A percentile compares a stretch with the other conserved stretches of the same genome.
Conservation (phyloP, 2,113 vertebrate species). For the Agelaius phoeniceus region DNA sequence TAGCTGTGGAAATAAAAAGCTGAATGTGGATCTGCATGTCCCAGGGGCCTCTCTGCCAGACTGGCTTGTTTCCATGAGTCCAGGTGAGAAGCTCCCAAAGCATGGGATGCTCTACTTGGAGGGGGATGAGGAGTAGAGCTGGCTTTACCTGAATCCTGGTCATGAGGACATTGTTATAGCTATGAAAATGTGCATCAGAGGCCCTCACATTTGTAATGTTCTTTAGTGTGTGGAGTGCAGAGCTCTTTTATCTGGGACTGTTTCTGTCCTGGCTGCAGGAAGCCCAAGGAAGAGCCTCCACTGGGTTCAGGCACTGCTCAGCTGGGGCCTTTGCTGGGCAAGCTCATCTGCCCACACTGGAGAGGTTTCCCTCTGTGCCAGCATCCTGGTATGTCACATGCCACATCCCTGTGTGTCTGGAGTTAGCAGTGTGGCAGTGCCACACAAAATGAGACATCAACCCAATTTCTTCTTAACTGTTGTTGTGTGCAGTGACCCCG, state of each 20-base stretch:
- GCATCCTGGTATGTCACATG: not conserved
- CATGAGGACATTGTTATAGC: not conserved
- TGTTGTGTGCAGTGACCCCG: not conserved
- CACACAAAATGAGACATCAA: not conserved
- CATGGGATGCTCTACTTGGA: not conserved
- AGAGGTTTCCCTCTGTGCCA: not conserved
- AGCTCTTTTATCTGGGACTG: not conserved
- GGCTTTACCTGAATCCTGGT: fast-evolving
- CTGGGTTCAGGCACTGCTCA: not conserved
- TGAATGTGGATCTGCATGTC: not conserved
- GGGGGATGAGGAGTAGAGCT: not conserved
- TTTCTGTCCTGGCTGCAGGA: not conserved
- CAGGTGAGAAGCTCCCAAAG: not conserved
- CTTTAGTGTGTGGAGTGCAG: not conserved
- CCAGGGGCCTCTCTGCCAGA: not conserved
- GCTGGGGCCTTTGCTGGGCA: not conserved
- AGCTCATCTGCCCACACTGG: not conserved
- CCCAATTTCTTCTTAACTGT: not conserved
- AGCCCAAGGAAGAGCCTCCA: fast-evolving
- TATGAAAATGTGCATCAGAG: not conserved
- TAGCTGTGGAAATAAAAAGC: not conserved
- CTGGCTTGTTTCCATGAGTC: not conserved
- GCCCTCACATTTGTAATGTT: not conserved
- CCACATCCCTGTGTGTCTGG: not conserved
- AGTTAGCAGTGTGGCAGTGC: not conserved